A percentile compares a stretch with the other conserved stretches of the same genome.
Conservation (phyloP, 2,797 vertebrate species). For the Leptoclinus maculatus region DNA sequence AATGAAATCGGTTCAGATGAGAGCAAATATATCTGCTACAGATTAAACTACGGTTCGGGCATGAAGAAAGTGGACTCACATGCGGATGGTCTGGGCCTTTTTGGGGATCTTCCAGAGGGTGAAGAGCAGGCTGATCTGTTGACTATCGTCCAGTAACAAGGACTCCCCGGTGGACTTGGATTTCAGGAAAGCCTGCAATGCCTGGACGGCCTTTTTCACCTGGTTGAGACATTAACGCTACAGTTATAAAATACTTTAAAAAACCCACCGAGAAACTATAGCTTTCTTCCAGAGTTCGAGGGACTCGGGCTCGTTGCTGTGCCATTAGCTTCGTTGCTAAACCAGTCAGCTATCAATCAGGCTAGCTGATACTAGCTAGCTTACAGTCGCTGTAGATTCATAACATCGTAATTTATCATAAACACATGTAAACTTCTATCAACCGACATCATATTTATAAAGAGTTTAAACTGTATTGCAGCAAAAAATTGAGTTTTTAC, state of each 20-base stretch:
- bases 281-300: rapidly evolving
- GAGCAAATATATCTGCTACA: background rate
- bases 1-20: background rate
- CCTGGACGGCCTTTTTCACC: slow-evolving; percentile 88
- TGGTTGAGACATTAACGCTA: slow-evolving; percentile 49
- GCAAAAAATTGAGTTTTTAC: slow-evolving; percentile 35
- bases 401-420: background rate
- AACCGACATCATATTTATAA: rapidly evolving
- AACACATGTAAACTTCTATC: background rate
- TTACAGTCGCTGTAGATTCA: background rate
- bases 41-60: background rate
- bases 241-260: rapidly evolving
- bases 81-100: slow-evolving; percentile 81
- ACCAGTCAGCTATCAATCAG: background rate
- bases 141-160: slow-evolving; percentile 80
- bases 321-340: slow-evolving; percentile 48
- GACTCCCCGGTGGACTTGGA: slow-evolving; percentile 66
- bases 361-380: background rate
- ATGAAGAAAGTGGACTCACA: slow-evolving; percentile 80
- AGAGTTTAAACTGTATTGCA: rapidly evolving
- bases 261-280: background rate
- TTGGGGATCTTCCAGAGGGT: slow-evolving; percentile 89
- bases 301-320: background rate
- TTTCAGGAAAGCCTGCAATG: slow-evolving; percentile 84
- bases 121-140: slow-evolving; percentile 85